Evolutionary conservation across 2,113 vertebrate species (phyloP).

Genomic region (Aptenodytes patagonicus): DNA sequence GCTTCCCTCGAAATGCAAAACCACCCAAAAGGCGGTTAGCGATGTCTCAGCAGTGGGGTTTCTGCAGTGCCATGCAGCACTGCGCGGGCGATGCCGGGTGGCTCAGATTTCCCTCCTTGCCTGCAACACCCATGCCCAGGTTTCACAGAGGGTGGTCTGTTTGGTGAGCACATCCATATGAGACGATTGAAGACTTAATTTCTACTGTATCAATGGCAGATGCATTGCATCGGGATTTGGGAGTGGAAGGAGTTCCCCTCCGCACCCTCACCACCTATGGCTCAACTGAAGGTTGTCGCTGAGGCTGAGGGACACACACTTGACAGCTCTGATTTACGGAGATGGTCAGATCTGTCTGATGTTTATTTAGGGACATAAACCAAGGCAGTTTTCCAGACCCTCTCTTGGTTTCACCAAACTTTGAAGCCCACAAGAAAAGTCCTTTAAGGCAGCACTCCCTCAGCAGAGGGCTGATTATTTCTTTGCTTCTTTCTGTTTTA

Average conservation of each 20-base stretch:
- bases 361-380: not conserved
- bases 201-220: not conserved
- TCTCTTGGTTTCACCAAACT: not conserved
- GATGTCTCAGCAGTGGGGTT: not conserved
- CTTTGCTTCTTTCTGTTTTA: not conserved
- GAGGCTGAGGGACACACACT: not conserved
- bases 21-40: fast-evolving
- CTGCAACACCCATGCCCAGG: not conserved
- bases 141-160: not conserved
- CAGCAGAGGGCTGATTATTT: not conserved
- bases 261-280: not conserved
- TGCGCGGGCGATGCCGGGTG: fast-evolving
- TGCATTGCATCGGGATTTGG: not conserved
- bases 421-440: not conserved
- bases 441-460: not conserved
- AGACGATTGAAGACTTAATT: not conserved
- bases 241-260: not conserved
- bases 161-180: fast-evolving
- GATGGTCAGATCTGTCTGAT: not conserved
- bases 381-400: not conserved
- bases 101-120: not conserved
- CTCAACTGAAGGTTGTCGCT: not conserved
- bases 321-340: not conserved
- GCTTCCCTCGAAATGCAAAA: not conserved
- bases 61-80: not conserved